A percentile compares a stretch with the other conserved stretches of the same genome.
Evolutionary conservation across 2,113 vertebrate genomes (phyloP).

Genomic region (Alethe diademata): DNA sequence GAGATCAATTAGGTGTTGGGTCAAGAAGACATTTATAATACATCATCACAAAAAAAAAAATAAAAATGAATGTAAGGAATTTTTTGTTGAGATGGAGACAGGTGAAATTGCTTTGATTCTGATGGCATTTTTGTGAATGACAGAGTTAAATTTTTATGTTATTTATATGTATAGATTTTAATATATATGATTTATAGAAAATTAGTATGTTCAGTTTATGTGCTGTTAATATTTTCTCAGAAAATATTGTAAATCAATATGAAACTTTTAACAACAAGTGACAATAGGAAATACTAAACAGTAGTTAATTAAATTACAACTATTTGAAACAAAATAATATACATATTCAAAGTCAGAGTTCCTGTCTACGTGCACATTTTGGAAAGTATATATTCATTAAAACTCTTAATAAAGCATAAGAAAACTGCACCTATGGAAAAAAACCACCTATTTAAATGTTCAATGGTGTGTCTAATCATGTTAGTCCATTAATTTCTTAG

Average conservation of each 20-base stretch:
- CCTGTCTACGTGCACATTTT: not conserved
- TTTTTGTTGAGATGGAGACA: not conserved
- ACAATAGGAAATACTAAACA: not conserved
- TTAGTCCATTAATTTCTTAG: not conserved
- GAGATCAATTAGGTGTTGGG: not conserved
- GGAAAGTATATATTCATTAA: not conserved
- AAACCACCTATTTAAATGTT: not conserved
- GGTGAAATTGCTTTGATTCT: not conserved
- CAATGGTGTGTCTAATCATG: fast-evolving
- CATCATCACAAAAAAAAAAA: not conserved
- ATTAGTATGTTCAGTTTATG: not conserved
- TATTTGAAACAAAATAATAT: not conserved
- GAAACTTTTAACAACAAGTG: not conserved
- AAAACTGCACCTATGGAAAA: not conserved
- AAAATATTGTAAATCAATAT: not conserved
- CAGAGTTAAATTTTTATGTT: not conserved
- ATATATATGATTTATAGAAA: not conserved
- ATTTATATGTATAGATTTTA: not conserved
- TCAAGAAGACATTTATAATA: not conserved
- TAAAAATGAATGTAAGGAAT: not conserved
- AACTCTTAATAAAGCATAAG: not conserved
- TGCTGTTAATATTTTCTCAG: not conserved
- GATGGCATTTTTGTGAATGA: not conserved
- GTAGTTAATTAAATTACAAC: not conserved
- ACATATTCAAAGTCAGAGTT: not conserved